Evolutionary conservation across 2,113 vertebrate species (phyloP), one percentile per base, ranked within the genome.

Genomic region (Coptodon rendalli): DNA sequence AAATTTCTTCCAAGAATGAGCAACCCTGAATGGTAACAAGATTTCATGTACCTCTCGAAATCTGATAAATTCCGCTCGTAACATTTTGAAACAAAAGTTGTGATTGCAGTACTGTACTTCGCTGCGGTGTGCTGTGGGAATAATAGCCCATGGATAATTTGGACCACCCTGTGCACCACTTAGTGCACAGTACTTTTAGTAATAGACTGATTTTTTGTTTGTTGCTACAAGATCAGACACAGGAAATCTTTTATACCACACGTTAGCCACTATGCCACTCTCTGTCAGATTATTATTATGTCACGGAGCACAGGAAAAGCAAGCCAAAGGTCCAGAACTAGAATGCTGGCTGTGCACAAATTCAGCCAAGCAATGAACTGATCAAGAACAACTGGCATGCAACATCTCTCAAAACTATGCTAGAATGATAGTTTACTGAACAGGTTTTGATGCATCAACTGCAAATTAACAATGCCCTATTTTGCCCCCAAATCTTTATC

Each of bases 371-470:
- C 71, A 76, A 48, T 76, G 9, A 76, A 48, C 9, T 76, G 71
- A 76, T 76, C 43, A 76, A 76, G 43, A 76, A 29, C 43, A 76
- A 76, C 43, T 43, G 24, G 16, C 24, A 29, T 76, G 71, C 71
- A 76, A 50, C 43, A 76, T 29, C 24, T 76, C 40, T 48, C 14
- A 76, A 48, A 48, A 43, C 68, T 76, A 76, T 19, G 0, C 9
- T 29, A 50, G 27, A 48, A 12, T 48, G 1, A 29, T 31, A 12
- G 24, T 48, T 48, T 29, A 29, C 8, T 50, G 24, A 76, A 50
- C 24, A 19, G 43, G 43, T 5, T 19, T 29, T 76, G 71, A 50
- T 76, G 43, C 71, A 50, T 29, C 16, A 71, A 43, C 66, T 71
- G 66, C 38, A 71, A 50, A 50, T 48, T 29, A 50, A 5, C 14